Evolutionary conservation across 2,797 vertebrate species (phyloP), one percentile per base, ranked within the genome.

Genomic region (Phrynocephalus guinanensis): DNA sequence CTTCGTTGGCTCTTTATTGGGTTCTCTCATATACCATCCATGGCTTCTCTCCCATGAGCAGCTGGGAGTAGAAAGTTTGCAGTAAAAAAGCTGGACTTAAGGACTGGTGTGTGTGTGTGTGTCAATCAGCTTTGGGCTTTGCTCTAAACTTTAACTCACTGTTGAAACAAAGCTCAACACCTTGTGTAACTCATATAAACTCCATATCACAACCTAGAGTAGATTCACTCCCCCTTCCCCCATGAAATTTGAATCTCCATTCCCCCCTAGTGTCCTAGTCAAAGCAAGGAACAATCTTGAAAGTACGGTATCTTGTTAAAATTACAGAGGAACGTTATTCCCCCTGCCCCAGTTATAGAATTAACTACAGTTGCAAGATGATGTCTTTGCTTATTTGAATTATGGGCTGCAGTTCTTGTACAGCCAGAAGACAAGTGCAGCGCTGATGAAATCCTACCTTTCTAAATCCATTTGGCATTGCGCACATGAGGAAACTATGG

Each of bases 391-490:
- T 73, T 24, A 70, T 70, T 33, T 86, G 85, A 86, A 82, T 86
- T 81, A 75, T 82, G 79, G 28, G 56, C 66, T 48, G 71, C 33
- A 75, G 38, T 60, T 86, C 70, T 22, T 3, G 8, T 33, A 67
- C 33, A 30, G 52, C 85, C 85, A 0, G 52, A 75, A 86, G 79
- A 81, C 79, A 82, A 28, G 28, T n/a, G 24, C 5, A 33, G 79
- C 15, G 70, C 20, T 44, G 85, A 30, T 50, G 70, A 81, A 72
- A 86, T 30, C 78, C 44, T 75, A 15, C 85, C 60, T 63, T 75
- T 73, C 79, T 50, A 75, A 86, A 86, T 73, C 44, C 56, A 50
- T 30, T 79, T 63, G 28, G 33, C 38, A 81, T 82, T 75, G 70
- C 50, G 79, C 26, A 60, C 70, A 66, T 70, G 13, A 50, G 56